A percentile compares a stretch with the other conserved stretches of the same genome.
phyloP scores from a whole-genome alignment of 2,113 vertebrate species.

The Cygnus atratus region DNA sequence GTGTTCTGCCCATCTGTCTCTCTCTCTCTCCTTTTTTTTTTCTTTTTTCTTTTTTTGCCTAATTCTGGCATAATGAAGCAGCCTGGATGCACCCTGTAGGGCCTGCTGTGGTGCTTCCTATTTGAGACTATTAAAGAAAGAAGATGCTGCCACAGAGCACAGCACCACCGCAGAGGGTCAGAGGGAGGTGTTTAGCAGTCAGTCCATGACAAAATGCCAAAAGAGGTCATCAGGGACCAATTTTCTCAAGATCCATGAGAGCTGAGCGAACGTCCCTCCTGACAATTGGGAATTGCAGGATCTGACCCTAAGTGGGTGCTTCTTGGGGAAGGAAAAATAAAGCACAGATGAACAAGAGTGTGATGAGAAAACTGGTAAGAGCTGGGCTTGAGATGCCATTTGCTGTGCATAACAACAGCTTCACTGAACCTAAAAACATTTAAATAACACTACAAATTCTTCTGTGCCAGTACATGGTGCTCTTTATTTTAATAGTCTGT shows the following conservation, averaged over 20 bases:
- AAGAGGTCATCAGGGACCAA: background rate
- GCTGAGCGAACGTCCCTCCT: background rate
- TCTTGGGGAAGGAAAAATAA: background rate
- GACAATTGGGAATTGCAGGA: background rate
- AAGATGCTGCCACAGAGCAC: background rate
- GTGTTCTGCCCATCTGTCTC: background rate
- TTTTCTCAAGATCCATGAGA: background rate
- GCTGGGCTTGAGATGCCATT: background rate
- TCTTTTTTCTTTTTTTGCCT: background rate
- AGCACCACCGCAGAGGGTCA: background rate
- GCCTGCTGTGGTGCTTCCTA: background rate
- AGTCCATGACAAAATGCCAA: background rate
- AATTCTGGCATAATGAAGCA: background rate
- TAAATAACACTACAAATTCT: background rate
- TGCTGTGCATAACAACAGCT: background rate
- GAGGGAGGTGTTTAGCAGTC: background rate
- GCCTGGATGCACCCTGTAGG: background rate
- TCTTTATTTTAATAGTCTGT: constrained; percentile 47
- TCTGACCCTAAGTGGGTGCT: background rate
- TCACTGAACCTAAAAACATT: background rate
- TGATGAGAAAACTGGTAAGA: background rate
- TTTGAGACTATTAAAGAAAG: background rate
- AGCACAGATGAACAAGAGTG: background rate
- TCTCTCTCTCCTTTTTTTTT: background rate
- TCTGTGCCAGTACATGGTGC: constrained; percentile 41